phyloP scores from a whole-genome alignment of 2,113 vertebrate species.

The Phodopus roborovskii region DNA sequence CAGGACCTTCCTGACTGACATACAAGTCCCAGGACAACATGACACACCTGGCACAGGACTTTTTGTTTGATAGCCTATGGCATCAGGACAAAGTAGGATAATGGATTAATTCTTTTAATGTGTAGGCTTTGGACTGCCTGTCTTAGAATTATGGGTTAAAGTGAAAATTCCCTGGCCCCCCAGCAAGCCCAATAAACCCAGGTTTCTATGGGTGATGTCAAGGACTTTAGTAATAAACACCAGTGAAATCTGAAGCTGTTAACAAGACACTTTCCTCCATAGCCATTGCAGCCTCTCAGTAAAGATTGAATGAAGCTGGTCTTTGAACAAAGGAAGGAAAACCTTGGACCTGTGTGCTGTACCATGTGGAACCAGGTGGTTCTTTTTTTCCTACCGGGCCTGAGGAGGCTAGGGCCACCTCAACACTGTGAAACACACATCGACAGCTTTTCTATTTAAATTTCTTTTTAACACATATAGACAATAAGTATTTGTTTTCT shows the following conservation, averaged over 20 bases:
- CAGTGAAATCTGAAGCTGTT: background rate
- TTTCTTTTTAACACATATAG: constrained; percentile 45
- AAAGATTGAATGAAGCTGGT: background rate
- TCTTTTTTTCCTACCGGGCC: background rate
- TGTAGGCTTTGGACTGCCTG: background rate
- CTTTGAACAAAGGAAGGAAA: constrained; percentile 25
- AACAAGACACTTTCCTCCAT: background rate
- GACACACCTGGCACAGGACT: no score
- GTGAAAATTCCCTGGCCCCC: background rate
- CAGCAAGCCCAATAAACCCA: background rate
- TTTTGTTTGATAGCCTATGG: background rate
- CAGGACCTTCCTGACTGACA: background rate
- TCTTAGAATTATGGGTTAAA: background rate
- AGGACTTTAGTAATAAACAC: background rate
- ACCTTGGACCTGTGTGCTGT: background rate
- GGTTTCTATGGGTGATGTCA: background rate
- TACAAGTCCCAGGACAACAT: background rate
- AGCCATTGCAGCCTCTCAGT: background rate
- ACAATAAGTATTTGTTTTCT: constrained; percentile 62
- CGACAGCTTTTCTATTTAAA: constrained; percentile 16
- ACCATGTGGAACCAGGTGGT: background rate
- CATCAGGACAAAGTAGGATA: background rate
- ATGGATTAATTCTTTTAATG: background rate
- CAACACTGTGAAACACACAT: background rate
- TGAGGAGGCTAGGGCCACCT: background rate